Evolutionary conservation across 2,888 invertebrate species (phyloP), one percentile per base, ranked within the genome.

Genomic region (Lottia gigantea): DNA sequence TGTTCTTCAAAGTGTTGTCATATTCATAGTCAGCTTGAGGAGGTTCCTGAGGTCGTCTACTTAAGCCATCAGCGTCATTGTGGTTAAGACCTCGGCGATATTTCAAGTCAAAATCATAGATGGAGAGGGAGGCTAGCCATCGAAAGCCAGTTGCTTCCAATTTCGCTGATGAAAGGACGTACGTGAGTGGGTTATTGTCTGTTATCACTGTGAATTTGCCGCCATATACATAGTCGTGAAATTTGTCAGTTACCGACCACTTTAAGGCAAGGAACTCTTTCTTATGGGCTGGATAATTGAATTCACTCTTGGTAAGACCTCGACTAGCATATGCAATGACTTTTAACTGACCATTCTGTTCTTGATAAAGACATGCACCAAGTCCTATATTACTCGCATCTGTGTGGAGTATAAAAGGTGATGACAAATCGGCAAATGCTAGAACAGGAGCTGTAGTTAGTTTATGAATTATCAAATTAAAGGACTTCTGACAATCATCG

Each of bases 241-340:
- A 74, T 47, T 74, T 76, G 31, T 75, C 73, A 14, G 71, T 71
- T 8, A 72, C 61, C 7, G 73, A 69, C 73, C 76, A 77, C 40
- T 74, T 76, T 11, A 77, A 65, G 15, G 64, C 69, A 11, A 76
- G 63, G 62, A 71, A 76, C 68, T 76, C 72, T 40, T 74, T 31
- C 49, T 75, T 74, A 55, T 75, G 69, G 12, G 74, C 72, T 3
- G 72, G 67, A 26, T 75, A 74, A 46, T 71, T 74, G 14, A 26
- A 62, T 62, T 76, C 73, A 7, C 70, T 62, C 64, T 73, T 74
- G 14, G 46, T 65, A 2, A 76, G 25, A 25, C 72, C 63, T 64
- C 74, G 70, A 66, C 72, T 75, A n/a, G 77, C 77, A 73, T 74
- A 78, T 2, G 76, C 72, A 16, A 76, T 78, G 8, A 73, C 74